Evolutionary conservation across 1,140 invertebrate species (phyloP).

Genomic region (Tetragnatha versicolor): DNA sequence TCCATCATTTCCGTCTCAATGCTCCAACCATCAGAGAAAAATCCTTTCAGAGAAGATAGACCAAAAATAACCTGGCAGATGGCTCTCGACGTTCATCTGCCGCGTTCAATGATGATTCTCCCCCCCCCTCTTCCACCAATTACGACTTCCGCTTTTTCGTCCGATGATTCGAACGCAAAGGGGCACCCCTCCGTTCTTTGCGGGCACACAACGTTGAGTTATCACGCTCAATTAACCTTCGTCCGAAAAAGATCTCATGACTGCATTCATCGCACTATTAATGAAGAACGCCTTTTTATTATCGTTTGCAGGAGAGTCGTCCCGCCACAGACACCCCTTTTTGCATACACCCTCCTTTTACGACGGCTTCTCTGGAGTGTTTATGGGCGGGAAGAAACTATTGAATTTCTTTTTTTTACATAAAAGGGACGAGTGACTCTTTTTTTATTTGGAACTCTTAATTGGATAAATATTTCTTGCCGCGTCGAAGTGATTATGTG

Average conservation of each 20-base stretch:
- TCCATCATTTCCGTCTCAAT: too few relatives aligned
- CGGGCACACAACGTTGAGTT: background rate
- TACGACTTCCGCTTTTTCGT: constrained; percentile 2
- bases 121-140: constrained; percentile 4
- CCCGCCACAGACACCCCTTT: too few relatives aligned
- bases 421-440: background rate
- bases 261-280: constrained; percentile 4
- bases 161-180: too few relatives aligned
- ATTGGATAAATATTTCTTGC: background rate
- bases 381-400: background rate
- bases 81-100: too few relatives aligned
- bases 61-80: too few relatives aligned
- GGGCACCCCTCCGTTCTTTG: background rate
- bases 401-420: background rate
- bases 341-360: too few relatives aligned
- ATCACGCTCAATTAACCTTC: constrained; percentile 11
- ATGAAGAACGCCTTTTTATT: background rate
- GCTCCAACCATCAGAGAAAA: too few relatives aligned
- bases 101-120: too few relatives aligned
- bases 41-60: too few relatives aligned
- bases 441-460: background rate
- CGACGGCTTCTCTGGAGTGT: background rate
- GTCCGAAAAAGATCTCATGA: too few relatives aligned
- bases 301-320: background rate
- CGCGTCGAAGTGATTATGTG: background rate